Percentiles rank a stretch among this genome's conserved stretches.
Evolutionary conservation across 2,797 vertebrate genomes (phyloP).

Genomic region (Anguilla pacifica): DNA sequence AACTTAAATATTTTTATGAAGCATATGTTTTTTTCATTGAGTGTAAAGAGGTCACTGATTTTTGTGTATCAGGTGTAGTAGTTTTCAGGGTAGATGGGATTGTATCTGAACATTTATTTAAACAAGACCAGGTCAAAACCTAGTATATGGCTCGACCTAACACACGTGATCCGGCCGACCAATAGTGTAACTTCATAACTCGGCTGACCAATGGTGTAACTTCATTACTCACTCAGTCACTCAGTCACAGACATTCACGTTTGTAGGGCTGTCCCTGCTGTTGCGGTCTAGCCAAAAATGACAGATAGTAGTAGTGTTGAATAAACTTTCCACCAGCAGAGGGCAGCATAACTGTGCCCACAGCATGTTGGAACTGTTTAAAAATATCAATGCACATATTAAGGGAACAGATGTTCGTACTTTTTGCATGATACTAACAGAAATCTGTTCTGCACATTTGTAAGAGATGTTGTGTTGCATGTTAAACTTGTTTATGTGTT

Average conservation of each 20-base stretch:
- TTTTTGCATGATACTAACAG: neutral
- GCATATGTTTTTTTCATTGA: neutral
- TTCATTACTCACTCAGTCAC: too few relatives aligned
- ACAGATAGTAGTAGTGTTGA: neutral
- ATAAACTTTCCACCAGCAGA: slow-evolving; percentile 55
- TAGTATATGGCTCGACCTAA: too few relatives aligned
- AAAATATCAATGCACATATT: neutral
- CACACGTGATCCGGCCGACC: too few relatives aligned
- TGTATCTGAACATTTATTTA: neutral
- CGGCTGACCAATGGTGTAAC: too few relatives aligned
- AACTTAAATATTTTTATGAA: neutral
- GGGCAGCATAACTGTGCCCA: slow-evolving; percentile 54
- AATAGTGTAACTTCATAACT: too few relatives aligned
- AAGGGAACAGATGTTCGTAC: neutral
- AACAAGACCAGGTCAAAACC: neutral
- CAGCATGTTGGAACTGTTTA: neutral
- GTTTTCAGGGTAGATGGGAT: neutral
- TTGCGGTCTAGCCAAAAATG: neutral
- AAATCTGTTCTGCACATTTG: slow-evolving; percentile 36
- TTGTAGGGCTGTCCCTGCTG: too few relatives aligned
- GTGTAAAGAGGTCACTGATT: neutral
- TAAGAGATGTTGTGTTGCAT: neutral
- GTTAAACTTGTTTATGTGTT: slow-evolving; percentile 11
- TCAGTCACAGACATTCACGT: too few relatives aligned
- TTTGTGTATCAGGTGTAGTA: neutral